phyloP scores from a whole-genome alignment of 92 coral and sea anemone genomes.

The Palythoa heliodiscus region DNA sequence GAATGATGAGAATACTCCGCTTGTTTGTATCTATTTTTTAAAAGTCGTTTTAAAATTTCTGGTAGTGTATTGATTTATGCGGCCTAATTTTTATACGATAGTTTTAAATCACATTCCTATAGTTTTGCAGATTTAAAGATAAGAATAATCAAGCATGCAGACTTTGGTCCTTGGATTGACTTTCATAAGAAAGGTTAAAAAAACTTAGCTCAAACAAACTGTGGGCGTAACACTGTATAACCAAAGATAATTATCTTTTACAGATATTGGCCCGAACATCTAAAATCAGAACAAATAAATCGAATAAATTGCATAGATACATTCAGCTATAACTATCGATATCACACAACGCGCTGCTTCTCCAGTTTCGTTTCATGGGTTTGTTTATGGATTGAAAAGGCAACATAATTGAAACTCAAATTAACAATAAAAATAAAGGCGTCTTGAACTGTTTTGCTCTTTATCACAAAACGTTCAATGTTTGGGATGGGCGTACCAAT shows the following conservation, averaged over 20 bases:
- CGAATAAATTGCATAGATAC: background rate
- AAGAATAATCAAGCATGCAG: background rate
- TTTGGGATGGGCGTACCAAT: background rate
- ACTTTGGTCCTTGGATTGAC: background rate
- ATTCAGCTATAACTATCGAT: background rate
- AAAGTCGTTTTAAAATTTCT: background rate
- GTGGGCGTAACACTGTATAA: background rate
- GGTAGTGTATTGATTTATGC: background rate
- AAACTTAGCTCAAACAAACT: background rate
- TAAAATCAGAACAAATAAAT: background rate
- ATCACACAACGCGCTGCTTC: background rate
- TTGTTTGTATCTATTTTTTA: background rate
- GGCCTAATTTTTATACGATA: background rate
- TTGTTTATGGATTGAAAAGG: background rate
- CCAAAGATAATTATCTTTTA: background rate
- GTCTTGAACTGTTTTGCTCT: background rate
- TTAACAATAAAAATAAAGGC: background rate
- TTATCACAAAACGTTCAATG: background rate
- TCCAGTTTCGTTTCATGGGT: background rate
- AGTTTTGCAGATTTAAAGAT: background rate
- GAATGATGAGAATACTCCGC: background rate
- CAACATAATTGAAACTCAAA: background rate
- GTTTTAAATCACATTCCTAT: background rate
- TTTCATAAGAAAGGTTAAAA: background rate
- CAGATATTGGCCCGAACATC: background rate